Evolutionary conservation across 30 jellyfish, hydroid and myxozoan species (phyloP).

Genomic region (Aurelia coerulea): DNA sequence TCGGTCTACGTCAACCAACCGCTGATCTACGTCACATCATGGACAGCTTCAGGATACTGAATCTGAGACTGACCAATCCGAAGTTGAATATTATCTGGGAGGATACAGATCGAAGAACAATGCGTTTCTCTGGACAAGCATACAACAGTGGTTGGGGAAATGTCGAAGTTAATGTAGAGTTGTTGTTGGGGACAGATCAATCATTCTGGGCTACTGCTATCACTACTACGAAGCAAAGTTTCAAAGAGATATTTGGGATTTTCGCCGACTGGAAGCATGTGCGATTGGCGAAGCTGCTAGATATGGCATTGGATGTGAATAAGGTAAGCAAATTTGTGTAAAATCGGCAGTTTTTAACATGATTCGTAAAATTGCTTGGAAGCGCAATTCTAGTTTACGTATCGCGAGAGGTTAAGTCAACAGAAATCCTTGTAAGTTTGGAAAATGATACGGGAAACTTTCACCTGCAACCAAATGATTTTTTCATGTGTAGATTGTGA

Average conservation of each 20-base stretch:
- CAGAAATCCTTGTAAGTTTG: no score
- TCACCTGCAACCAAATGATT: no score
- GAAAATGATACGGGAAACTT: no score
- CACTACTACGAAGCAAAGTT: constrained; percentile 44
- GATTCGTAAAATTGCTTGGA: no score
- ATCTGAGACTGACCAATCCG: constrained; percentile 57
- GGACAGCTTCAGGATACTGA: constrained; percentile 45
- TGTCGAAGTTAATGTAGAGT: constrained; percentile 50
- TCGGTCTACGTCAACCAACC: constrained; percentile 70
- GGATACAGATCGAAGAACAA: constrained; percentile 23
- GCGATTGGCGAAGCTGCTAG: constrained; percentile 63
- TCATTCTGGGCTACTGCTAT: constrained; percentile 69
- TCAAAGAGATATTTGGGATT: constrained; percentile 57
- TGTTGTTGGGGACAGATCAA: constrained; percentile 53
- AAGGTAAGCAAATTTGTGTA: constrained; percentile 23
- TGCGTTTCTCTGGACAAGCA: constrained; percentile 70
- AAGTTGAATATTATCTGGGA: constrained; percentile 58
- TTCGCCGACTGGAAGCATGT: constrained; percentile 44
- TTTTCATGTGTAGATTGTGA: no score
- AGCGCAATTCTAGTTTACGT: no score
- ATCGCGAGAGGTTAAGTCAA: no score
- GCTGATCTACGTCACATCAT: constrained; percentile 24
- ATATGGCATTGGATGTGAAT: constrained; percentile 48
- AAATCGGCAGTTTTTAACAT: no score
- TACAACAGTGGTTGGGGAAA: constrained; percentile 57